phyloP scores from a whole-genome alignment of 2,888 invertebrate genomes.

The Neoitamus cyanurus region DNA sequence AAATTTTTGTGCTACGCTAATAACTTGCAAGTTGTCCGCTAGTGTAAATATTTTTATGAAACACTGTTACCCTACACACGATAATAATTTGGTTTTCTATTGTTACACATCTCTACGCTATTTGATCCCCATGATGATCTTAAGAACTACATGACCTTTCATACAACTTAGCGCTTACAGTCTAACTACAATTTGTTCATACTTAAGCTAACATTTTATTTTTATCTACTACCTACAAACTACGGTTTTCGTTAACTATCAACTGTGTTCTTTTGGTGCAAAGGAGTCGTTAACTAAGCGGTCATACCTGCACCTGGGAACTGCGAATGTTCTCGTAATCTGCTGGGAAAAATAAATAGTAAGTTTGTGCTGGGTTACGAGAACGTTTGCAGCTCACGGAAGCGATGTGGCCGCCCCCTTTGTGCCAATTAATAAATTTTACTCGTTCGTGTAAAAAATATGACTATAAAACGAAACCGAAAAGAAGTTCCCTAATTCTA shows the following conservation, averaged over 20 bases:
- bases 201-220: neutral
- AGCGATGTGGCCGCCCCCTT: neutral
- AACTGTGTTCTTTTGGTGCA: constrained; percentile 56
- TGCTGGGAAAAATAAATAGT: neutral
- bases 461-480: constrained; percentile 19
- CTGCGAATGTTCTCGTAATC: neutral
- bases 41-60: constrained; percentile 23
- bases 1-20: constrained; percentile 1
- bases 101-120: constrained; percentile 15
- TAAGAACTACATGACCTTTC: neutral
- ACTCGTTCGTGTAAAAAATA: neutral
- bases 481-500: neutral
- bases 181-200: neutral
- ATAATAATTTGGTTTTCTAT: constrained; percentile 19
- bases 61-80: neutral
- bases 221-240: constrained; percentile 26
- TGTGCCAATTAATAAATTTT: neutral
- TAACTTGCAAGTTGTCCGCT: neutral
- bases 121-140: constrained; percentile 47
- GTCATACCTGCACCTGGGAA: neutral
- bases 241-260: constrained; percentile 57
- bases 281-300: neutral
- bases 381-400: neutral
- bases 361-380: neutral
- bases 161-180: neutral